phyloP scores from a whole-genome alignment of 2,797 vertebrate genomes.

The Fistularia tabacaria region DNA sequence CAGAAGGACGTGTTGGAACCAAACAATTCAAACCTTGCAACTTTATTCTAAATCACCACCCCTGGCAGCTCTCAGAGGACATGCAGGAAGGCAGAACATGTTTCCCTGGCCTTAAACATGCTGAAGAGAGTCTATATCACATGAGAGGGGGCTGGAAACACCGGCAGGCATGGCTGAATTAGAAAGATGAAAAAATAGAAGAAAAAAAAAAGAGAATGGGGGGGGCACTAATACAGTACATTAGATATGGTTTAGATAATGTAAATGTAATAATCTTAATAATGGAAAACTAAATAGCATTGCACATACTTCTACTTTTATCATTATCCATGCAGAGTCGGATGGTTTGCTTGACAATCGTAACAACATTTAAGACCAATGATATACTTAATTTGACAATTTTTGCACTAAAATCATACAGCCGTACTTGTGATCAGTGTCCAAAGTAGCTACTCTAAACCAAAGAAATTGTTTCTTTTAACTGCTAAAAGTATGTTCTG shows the following conservation, averaged over 20 bases:
- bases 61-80: constrained; percentile 15
- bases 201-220: too few species aligned
- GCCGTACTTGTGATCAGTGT: not conserved
- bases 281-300: too few species aligned
- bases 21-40: constrained; percentile 30
- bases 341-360: not conserved
- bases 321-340: too few species aligned
- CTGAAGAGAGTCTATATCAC: not conserved
- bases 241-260: too few species aligned
- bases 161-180: too few species aligned
- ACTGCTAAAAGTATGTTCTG: constrained; percentile 17
- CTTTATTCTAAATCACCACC: constrained; percentile 50
- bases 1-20: constrained; percentile 25
- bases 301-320: too few species aligned
- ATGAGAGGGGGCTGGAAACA: not conserved
- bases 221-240: too few species aligned
- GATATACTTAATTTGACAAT: too few species aligned
- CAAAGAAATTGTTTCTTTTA: constrained; percentile 14
- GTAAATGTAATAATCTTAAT: too few species aligned
- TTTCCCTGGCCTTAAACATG: constrained; percentile 41
- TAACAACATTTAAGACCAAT: not conserved
- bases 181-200: too few species aligned
- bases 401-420: not conserved
- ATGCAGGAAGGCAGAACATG: constrained; percentile 40
- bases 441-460: not conserved